Evolutionary conservation across 2,113 vertebrate genomes (phyloP).

Genomic region (Cololabis saira): DNA sequence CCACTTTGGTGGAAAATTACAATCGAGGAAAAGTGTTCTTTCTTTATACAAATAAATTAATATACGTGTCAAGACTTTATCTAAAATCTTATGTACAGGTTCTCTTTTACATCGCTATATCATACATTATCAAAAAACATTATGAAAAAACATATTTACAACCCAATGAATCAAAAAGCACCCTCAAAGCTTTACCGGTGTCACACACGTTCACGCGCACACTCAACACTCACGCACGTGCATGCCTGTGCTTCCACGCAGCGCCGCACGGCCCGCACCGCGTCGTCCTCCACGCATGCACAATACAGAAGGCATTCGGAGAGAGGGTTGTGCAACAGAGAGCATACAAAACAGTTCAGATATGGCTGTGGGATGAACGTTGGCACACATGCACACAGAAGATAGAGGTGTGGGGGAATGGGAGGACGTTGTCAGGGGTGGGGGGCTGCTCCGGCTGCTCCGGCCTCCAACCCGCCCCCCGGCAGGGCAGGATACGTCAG

Average conservation of each 20-base stretch:
- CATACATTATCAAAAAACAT: conserved; percentile 84
- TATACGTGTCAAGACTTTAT: conserved; percentile 76
- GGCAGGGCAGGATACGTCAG: conserved; percentile 18
- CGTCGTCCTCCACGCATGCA: conserved; percentile 62
- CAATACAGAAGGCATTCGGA: conserved; percentile 78
- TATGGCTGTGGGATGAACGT: conserved; percentile 72
- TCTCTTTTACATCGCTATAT: conserved; percentile 79
- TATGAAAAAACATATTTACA: conserved; percentile 85
- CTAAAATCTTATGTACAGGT: conserved; percentile 85
- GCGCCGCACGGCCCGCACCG: conserved; percentile 8
- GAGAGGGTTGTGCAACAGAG: conserved; percentile 81
- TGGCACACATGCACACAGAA: conserved; percentile 56
- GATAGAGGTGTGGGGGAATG: conserved; percentile 25
- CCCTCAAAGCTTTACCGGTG: conserved; percentile 52
- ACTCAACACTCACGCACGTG: conserved; percentile 24
- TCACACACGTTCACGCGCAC: conserved; percentile 30
- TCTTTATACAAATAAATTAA: conserved; percentile 81
- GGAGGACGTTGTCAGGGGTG: conserved; percentile 13
- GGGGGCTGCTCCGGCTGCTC: no score
- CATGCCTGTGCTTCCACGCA: conserved; percentile 33
- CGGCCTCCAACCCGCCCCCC: conserved; percentile 21
- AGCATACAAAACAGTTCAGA: conserved; percentile 76
- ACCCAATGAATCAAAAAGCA: conserved; percentile 76
- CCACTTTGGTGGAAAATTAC: conserved; percentile 78
- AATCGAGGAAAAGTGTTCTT: conserved; percentile 72